phyloP scores from a whole-genome alignment of 2,888 invertebrate genomes.

The Hirtodrosophila trivittata region DNA sequence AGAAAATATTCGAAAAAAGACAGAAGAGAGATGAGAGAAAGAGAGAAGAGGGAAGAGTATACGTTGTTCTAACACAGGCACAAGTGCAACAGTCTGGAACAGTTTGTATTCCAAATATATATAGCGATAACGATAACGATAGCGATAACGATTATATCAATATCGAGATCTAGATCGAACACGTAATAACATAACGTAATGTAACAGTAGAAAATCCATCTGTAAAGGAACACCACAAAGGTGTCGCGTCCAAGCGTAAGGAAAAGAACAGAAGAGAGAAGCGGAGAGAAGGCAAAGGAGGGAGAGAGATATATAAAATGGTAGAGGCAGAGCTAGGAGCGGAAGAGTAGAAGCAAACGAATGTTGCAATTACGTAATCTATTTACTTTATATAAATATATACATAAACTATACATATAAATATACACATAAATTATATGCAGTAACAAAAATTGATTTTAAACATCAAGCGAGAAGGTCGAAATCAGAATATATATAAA shows the following conservation, averaged over 20 bases:
- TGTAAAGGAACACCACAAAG: too few species aligned
- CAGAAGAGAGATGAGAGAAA: too few species aligned
- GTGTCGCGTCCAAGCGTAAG: too few species aligned
- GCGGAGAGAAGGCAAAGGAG: neutral
- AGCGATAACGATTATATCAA: neutral
- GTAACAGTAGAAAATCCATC: too few species aligned
- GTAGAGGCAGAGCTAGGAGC: neutral
- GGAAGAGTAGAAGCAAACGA: constrained; percentile 33
- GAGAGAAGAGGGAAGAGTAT: constrained; percentile 29
- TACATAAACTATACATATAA: constrained; percentile 62
- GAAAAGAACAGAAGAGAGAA: neutral
- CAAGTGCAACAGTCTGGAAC: constrained; percentile 11
- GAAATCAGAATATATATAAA: neutral
- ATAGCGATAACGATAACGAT: neutral
- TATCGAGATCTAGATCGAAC: neutral
- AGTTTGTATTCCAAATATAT: neutral
- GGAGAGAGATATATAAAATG: neutral
- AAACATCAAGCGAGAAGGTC: constrained; percentile 30
- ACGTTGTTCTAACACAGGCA: constrained; percentile 19
- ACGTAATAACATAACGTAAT: neutral
- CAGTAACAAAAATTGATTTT: constrained; percentile 63
- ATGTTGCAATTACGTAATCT: constrained; percentile 79
- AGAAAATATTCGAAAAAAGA: constrained; percentile 11
- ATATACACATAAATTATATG: constrained; percentile 53
- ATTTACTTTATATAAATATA: constrained; percentile 74